Conservation (phyloP, 1,140 invertebrate genomes). For the Neodiprion virginianus region DNA sequence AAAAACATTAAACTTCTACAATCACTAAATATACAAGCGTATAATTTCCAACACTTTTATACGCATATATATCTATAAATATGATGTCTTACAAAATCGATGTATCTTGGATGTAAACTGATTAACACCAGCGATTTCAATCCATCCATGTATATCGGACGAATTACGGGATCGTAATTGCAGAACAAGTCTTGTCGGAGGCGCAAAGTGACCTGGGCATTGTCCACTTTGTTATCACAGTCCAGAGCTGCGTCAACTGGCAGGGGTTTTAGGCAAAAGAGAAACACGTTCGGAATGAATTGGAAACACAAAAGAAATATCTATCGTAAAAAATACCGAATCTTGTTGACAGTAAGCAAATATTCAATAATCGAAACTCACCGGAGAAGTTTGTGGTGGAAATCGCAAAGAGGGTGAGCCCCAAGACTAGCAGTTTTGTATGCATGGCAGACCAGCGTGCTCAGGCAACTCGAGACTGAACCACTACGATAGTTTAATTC, state of each 20-base stretch:
- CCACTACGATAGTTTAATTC: too few species aligned
- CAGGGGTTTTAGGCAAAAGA: too few species aligned
- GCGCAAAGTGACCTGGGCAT: constrained; percentile 12
- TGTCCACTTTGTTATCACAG: too few species aligned
- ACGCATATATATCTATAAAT: not conserved
- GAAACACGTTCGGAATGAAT: too few species aligned
- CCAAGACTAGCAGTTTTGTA: not conserved
- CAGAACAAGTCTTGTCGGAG: constrained; percentile 61
- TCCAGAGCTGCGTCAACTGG: too few species aligned
- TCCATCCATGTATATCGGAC: constrained; percentile 41
- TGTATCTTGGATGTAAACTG: constrained; percentile 57
- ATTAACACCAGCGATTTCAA: constrained; percentile 54
- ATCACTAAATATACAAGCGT: too few species aligned
- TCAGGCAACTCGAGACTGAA: too few species aligned
- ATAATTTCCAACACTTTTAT: not conserved
- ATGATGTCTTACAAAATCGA: constrained; percentile 62
- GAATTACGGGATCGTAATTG: constrained; percentile 59
- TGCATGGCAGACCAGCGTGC: not conserved
- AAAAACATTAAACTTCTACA: too few species aligned
- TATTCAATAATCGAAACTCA: too few species aligned
- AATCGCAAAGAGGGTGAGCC: not conserved
- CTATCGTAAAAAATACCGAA: too few species aligned
- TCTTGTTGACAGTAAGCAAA: too few species aligned
- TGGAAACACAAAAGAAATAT: too few species aligned
- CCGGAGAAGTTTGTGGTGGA: not conserved